Evolutionary conservation across 2,113 vertebrate genomes (phyloP), one percentile per base, ranked within the genome.

Genomic region (Melanotaenia duboulayi): DNA sequence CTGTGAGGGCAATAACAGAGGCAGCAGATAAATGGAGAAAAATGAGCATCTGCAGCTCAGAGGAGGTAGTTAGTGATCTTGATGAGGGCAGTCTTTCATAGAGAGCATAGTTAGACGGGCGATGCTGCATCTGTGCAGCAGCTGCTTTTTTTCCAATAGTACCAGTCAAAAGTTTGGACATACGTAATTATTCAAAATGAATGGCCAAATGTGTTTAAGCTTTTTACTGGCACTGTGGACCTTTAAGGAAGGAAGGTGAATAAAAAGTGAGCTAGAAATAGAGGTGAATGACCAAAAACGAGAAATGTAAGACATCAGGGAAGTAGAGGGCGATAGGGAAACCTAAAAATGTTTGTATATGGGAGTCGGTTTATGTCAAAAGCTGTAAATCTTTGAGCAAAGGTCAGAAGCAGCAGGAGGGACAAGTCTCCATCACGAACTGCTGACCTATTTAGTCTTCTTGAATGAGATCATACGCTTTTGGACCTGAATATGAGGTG

Each of bases 11-110:
- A 16, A 8, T 22, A 59, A 40, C 11, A 40, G n/a, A 14, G 35
- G 10, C 35, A 20, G 37, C 8, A 12, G n/a, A 40, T 9, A 42
- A 20, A n/a, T 20, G 28, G 24, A 20, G 25, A 37, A 58, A 17
- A 32, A 14, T 23, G 20, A 60, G 37, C n/a, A 42, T 42, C 35
- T 60, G 37, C 57, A 60, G 20, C 57, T 60, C 35, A 40, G 28
- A 37, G 55, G n/a, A 25, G 55, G 28, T 37, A n/a, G 55, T 58
- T 58, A 37, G 55, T 19, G 28, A 57, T 57, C 25, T 11, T 35
- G 28, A 57, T 57, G 55, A 57, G 44, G 44, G 44, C 44, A 48
- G 16, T 35, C 10, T 22, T 12, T 13, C 11, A 54, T 54, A 8
- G 12, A 54, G 13, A 17, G 24, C 20, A 61, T 44, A 22, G 4